phyloP scores from a whole-genome alignment of 2,113 vertebrate species.

The Gymnobelideus leadbeateri region DNA sequence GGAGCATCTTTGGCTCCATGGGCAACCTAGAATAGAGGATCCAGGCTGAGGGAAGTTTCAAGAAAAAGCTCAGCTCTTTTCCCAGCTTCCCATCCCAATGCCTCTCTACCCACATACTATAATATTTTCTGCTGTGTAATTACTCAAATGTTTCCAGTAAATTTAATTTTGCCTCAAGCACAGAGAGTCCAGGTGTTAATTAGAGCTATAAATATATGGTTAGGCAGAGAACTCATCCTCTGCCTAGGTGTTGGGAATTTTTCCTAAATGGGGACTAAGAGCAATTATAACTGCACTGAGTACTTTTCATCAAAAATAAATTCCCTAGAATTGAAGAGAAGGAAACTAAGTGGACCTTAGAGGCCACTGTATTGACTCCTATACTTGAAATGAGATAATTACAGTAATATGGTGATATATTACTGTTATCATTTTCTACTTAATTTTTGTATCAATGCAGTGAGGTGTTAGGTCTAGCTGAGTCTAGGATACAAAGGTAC shows the following conservation, averaged over 20 bases:
- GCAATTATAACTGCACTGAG: not conserved
- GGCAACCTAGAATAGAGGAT: not conserved
- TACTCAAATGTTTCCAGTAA: not conserved
- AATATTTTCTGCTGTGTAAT: not conserved
- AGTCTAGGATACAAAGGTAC: conserved; percentile 7
- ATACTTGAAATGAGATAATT: not conserved
- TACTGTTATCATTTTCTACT: not conserved
- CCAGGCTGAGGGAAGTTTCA: not conserved
- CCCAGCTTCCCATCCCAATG: not conserved
- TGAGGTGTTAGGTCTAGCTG: not conserved
- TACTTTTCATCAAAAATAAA: not conserved
- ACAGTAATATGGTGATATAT: not conserved
- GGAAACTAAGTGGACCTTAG: too few species aligned
- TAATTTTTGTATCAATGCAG: not conserved
- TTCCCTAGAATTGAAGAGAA: not conserved
- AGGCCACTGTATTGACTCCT: not conserved
- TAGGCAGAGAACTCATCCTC: not conserved
- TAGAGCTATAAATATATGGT: not conserved
- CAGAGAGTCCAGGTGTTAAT: not conserved
- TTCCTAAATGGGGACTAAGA: not conserved
- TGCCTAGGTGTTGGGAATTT: not conserved
- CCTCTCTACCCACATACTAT: not conserved
- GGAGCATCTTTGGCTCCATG: not conserved
- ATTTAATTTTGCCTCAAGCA: not conserved
- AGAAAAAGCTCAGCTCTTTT: not conserved